Percentiles rank a stretch among this genome's conserved stretches.
These are phyloP conservation scores for Lepidochitona cinerea DNA, from an alignment of 2,888 invertebrate genomes.

Conservation along the genomic window DNA sequence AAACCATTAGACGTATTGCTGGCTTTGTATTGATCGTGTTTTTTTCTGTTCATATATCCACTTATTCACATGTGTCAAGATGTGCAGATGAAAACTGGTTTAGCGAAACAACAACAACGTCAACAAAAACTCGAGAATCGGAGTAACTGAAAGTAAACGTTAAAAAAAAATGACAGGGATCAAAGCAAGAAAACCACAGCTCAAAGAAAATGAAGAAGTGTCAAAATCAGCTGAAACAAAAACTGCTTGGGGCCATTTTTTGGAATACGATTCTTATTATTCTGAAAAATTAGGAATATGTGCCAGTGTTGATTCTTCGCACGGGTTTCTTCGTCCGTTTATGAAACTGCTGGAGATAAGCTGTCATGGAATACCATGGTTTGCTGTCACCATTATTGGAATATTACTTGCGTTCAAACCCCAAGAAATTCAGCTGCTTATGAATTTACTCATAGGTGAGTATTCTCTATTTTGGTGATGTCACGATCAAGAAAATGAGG, in stretches of 20 bases:
- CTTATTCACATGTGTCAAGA: no score
- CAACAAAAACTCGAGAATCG: no score
- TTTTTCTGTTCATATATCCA: no score
- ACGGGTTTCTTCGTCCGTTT: conserved; percentile 66
- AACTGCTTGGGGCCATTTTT: conserved; percentile 24
- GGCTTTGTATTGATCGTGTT: no score
- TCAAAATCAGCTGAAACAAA: no score
- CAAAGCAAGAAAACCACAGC: background rate
- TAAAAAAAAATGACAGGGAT: background rate
- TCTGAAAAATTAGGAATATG: conserved; percentile 49
- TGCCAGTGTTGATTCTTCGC: conserved; percentile 45
- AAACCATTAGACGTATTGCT: no score
- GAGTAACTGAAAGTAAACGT: no score
- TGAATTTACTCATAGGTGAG: conserved; percentile 88
- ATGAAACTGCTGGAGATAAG: conserved; percentile 78
- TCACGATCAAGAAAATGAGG: no score
- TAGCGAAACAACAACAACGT: background rate
- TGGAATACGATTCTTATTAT: conserved; percentile 38
- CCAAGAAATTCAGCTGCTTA: conserved; percentile 83
- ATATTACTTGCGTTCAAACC: conserved; percentile 83
- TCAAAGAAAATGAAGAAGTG: background rate
- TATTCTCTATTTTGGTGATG: no score
- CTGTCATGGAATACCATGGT: conserved; percentile 91
- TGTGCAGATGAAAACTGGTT: no score
- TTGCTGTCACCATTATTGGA: conserved; percentile 82